phyloP scores from a whole-genome alignment of 2,888 invertebrate species.

The Aelia acuminata region DNA sequence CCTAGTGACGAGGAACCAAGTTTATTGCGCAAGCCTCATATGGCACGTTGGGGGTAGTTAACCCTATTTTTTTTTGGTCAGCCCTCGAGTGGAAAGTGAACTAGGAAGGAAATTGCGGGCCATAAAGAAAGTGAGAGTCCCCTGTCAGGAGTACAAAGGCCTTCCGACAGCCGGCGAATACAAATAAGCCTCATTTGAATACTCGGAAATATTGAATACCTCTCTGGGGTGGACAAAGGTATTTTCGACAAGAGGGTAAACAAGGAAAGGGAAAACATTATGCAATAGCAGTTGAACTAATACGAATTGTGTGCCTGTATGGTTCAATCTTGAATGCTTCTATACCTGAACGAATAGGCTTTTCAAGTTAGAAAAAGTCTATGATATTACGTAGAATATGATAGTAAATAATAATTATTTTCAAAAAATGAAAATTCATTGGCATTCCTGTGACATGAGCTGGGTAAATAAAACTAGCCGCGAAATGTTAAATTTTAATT shows the following conservation, averaged over 20 bases:
- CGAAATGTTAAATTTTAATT: too few species aligned
- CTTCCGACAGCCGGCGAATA: slow-evolving; percentile 12
- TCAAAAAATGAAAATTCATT: too few species aligned
- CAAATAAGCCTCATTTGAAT: slow-evolving; percentile 48
- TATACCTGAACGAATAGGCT: not conserved
- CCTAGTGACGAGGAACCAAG: not conserved
- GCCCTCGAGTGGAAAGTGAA: slow-evolving; percentile 2
- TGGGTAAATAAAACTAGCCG: too few species aligned
- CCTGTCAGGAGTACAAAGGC: slow-evolving; percentile 6
- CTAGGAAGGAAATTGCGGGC: slow-evolving; percentile 43
- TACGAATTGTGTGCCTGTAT: not conserved
- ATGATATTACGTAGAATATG: too few species aligned
- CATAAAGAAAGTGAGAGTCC: slow-evolving; percentile 51
- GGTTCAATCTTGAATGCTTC: not conserved
- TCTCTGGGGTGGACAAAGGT: not conserved
- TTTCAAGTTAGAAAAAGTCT: too few species aligned
- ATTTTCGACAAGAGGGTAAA: slow-evolving; percentile 11
- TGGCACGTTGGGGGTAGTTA: slow-evolving; percentile 2
- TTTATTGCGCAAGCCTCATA: not conserved
- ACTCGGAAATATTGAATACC: slow-evolving; percentile 21
- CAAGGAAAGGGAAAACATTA: not conserved
- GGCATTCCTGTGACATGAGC: too few species aligned
- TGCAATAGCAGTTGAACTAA: not conserved
- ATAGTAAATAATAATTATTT: too few species aligned
- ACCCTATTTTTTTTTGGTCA: slow-evolving; percentile 5